phyloP scores from a whole-genome alignment of 2,113 vertebrate genomes.

The Trogon surrucura region DNA sequence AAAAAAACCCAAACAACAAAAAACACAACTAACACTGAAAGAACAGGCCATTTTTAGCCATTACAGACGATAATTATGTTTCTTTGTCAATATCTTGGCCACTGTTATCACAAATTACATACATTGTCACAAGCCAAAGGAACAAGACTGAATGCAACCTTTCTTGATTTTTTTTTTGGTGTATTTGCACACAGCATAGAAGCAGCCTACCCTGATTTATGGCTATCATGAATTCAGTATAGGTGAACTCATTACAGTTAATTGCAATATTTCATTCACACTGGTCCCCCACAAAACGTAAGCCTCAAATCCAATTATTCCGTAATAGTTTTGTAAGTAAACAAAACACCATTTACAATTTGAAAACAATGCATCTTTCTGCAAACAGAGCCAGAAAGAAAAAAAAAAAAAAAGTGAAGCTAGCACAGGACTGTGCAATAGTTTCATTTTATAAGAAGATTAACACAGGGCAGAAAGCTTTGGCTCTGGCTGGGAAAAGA shows the following conservation, averaged over 20 bases:
- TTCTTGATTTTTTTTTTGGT: not conserved
- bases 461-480: not conserved
- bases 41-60: not conserved
- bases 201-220: not conserved
- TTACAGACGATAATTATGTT: not conserved
- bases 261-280: constrained; percentile 3
- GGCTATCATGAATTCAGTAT: not conserved
- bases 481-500: not conserved
- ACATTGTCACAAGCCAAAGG: not conserved
- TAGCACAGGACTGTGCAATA: not conserved
- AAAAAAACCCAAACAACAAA: not conserved
- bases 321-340: not conserved
- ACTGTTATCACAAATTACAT: not conserved
- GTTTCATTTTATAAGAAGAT: constrained; percentile 43
- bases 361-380: constrained; percentile 56
- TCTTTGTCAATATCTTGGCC: not conserved
- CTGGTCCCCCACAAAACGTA: not conserved
- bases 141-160: not conserved
- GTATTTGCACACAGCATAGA: not conserved
- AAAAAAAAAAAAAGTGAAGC: not conserved
- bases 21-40: not conserved
- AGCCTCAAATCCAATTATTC: constrained; percentile 19
- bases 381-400: not conserved
- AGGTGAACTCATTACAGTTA: not conserved
- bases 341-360: constrained; percentile 27